Evolutionary conservation across 2,888 invertebrate genomes (phyloP).

Genomic region (Lasioglossum pauxillum): DNA sequence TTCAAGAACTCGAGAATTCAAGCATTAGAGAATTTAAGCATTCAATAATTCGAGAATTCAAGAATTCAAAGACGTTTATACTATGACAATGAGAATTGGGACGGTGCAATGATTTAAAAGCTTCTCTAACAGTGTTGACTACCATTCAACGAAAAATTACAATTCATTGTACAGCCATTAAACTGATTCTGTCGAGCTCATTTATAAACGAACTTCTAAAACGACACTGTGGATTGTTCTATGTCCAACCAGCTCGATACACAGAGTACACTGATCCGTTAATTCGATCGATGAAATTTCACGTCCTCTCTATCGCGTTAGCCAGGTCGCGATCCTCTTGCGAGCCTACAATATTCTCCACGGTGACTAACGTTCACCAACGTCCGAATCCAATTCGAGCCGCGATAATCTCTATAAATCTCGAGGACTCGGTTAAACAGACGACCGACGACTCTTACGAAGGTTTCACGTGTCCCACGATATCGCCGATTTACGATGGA

Average conservation of each 20-base stretch:
- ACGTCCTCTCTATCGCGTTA: neutral
- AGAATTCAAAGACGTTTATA: too few relatives aligned
- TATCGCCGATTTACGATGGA: slow-evolving; percentile 12
- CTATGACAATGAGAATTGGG: too few relatives aligned
- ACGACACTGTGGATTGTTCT: neutral
- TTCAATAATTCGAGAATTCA: too few relatives aligned
- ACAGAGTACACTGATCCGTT: neutral
- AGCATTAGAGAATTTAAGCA: too few relatives aligned
- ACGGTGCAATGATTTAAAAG: neutral
- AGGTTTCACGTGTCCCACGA: neutral
- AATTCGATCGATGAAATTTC: slow-evolving; percentile 27
- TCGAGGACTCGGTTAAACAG: neutral
- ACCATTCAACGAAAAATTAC: too few relatives aligned
- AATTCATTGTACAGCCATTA: too few relatives aligned
- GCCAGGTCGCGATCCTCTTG: neutral
- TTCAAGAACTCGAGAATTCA: too few relatives aligned
- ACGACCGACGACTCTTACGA: slow-evolving; percentile 16
- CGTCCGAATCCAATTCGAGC: slow-evolving; percentile 16
- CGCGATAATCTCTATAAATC: slow-evolving; percentile 14
- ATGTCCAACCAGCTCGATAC: slow-evolving; percentile 14
- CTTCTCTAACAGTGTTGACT: neutral
- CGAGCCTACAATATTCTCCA: neutral
- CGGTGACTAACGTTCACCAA: neutral
- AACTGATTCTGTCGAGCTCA: too few relatives aligned
- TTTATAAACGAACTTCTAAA: neutral